Conservation (phyloP, 2,888 invertebrate species). For the Drosophila setosimentum region DNA sequence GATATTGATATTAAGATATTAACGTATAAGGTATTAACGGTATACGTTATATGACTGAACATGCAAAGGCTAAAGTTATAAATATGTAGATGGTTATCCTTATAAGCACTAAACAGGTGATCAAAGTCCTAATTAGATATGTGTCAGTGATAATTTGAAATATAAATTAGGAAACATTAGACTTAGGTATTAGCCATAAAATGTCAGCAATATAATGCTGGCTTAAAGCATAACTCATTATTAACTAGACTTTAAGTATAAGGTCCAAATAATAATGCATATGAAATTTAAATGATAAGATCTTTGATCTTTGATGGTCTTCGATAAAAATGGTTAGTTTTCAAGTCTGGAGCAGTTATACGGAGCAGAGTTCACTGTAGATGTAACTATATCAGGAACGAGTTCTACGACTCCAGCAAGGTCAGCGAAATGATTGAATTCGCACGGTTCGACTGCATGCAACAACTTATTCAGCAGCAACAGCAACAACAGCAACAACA, state of each 20-base stretch:
- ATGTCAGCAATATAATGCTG: not conserved
- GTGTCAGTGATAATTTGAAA: not conserved
- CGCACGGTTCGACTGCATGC: constrained; percentile 33
- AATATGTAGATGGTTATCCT: not conserved
- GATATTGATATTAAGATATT: not conserved
- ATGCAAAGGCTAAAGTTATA: not conserved
- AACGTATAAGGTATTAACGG: no score
- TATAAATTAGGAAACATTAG: not conserved
- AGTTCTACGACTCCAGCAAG: constrained; percentile 40
- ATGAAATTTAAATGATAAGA: not conserved
- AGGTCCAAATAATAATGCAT: not conserved
- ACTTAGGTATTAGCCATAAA: not conserved
- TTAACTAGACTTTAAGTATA: not conserved
- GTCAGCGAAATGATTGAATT: constrained; percentile 32
- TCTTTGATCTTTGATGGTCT: not conserved
- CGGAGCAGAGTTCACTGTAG: constrained; percentile 17
- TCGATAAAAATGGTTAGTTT: not conserved
- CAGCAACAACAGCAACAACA: not conserved
- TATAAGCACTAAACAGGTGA: not conserved
- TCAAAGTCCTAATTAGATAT: not conserved
- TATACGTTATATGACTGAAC: not conserved
- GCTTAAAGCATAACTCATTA: not conserved
- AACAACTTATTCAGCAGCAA: constrained; percentile 43
- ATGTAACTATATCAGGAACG: constrained; percentile 6
- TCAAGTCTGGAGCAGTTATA: not conserved